Percentiles rank a stretch among this genome's conserved stretches.
These are phyloP conservation scores for Petrocephalus microphthalmus DNA, from an alignment of 2,113 vertebrate genomes.

Conservation along the genomic window DNA sequence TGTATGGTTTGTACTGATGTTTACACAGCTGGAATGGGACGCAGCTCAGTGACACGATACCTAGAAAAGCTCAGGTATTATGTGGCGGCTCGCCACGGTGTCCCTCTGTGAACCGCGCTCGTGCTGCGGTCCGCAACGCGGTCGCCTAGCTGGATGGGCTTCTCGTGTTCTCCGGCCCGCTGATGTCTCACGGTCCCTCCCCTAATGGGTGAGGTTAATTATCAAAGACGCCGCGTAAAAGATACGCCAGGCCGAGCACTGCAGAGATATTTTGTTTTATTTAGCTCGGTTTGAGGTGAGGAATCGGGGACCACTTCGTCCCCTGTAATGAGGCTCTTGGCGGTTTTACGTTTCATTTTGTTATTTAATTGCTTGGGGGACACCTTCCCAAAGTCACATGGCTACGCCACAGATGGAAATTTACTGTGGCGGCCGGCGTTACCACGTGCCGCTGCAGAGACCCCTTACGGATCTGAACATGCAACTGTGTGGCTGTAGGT, in stretches of 20 bases:
- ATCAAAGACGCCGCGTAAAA: neutral
- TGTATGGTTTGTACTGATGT: neutral
- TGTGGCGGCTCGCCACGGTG: neutral
- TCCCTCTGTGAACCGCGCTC: neutral
- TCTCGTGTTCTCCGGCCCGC: neutral
- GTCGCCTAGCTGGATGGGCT: neutral
- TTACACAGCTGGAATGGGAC: neutral
- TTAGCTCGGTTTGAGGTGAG: neutral
- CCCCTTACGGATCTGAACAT: neutral
- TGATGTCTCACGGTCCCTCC: neutral
- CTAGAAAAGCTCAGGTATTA: neutral
- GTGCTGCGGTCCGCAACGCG: neutral
- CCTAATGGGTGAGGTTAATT: neutral
- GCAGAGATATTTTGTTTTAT: neutral
- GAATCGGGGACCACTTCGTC: neutral
- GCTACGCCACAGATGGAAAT: neutral
- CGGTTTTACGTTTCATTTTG: neutral
- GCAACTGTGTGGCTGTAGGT: neutral
- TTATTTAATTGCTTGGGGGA: neutral
- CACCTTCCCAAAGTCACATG: neutral
- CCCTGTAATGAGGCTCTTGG: neutral
- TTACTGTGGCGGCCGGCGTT: neutral
- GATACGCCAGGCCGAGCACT: neutral
- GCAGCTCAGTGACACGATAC: neutral
- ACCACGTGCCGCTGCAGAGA: neutral